Evolutionary conservation across 2,797 vertebrate genomes (phyloP).

Genomic region (Falco rusticolus): DNA sequence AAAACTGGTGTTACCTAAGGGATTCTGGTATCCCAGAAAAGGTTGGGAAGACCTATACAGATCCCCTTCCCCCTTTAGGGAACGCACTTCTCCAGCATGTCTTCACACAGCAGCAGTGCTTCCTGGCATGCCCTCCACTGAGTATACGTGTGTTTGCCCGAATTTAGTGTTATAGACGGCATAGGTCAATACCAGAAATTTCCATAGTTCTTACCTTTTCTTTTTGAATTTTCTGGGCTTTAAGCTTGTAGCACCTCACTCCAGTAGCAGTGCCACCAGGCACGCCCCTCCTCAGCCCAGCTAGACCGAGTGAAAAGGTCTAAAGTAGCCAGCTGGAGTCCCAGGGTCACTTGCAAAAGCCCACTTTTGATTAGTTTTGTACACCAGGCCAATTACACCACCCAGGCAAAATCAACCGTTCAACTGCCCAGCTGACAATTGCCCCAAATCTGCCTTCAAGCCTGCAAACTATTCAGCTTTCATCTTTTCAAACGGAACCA

Average conservation of each 20-base stretch:
- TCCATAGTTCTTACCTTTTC: not conserved
- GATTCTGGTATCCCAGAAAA: not conserved
- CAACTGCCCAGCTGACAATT: not conserved
- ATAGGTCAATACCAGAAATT: not conserved
- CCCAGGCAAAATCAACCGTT: not conserved
- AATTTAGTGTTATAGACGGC: not conserved
- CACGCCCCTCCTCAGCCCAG: not conserved
- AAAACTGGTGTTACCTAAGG: not conserved
- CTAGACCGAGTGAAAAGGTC: not conserved
- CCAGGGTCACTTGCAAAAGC: not conserved
- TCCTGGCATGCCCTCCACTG: not conserved
- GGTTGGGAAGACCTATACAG: not conserved
- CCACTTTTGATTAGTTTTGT: not conserved
- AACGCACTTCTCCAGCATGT: not conserved
- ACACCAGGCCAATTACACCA: not conserved
- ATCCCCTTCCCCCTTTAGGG: not conserved
- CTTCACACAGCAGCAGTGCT: not conserved
- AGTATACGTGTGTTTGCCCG: fast-evolving
- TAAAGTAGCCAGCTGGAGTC: not conserved
- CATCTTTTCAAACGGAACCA: not conserved
- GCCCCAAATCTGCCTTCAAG: not conserved
- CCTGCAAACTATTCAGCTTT: not conserved
- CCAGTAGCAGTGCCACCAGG: not conserved
- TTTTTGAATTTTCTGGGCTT: not conserved
- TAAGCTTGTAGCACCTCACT: not conserved